These are phyloP conservation scores for Chloromyia formosa DNA, from an alignment of 2,888 invertebrate species.

Conservation along the genomic window DNA sequence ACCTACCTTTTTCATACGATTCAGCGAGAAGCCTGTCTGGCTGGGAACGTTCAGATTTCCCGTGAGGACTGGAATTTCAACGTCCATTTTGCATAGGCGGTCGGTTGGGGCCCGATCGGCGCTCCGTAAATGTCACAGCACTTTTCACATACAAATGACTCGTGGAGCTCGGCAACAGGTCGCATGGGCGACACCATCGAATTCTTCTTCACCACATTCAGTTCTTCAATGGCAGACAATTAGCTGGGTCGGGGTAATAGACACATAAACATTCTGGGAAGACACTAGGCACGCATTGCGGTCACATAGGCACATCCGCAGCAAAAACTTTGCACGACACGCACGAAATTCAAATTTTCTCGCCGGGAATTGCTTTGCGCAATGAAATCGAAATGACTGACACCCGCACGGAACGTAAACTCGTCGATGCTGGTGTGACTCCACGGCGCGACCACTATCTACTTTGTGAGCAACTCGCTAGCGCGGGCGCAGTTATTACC, in stretches of 20 bases:
- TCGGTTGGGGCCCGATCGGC: not conserved
- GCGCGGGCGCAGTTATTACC: not conserved
- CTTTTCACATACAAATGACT: slow-evolving; percentile 1
- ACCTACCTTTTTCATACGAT: slow-evolving; percentile 77
- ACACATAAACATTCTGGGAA: not conserved
- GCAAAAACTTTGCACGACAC: slow-evolving; percentile 2
- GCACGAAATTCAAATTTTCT: not conserved
- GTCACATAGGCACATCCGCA: slow-evolving; percentile 10
- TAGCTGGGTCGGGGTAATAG: not conserved
- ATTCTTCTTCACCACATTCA: not conserved
- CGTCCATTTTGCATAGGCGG: slow-evolving; percentile 68
- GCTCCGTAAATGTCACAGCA: slow-evolving; percentile 35
- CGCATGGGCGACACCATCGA: slow-evolving; percentile 4
- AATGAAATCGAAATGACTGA: not conserved
- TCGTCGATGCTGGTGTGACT: not conserved
- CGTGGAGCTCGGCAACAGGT: not conserved
- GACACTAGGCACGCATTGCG: not conserved
- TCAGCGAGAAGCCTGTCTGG: slow-evolving; percentile 73
- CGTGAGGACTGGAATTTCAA: slow-evolving; percentile 77
- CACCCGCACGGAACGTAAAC: slow-evolving; percentile 38
- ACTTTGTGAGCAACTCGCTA: not conserved
- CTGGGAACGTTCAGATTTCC: slow-evolving; percentile 83
- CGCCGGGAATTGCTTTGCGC: slow-evolving; percentile 19
- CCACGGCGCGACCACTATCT: not conserved
- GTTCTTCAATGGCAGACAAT: not conserved